Base-by-base conservation (phyloP, 30 jellyfish, hydroid and myxozoan genomes). In the Aurelia aurita region DNA sequence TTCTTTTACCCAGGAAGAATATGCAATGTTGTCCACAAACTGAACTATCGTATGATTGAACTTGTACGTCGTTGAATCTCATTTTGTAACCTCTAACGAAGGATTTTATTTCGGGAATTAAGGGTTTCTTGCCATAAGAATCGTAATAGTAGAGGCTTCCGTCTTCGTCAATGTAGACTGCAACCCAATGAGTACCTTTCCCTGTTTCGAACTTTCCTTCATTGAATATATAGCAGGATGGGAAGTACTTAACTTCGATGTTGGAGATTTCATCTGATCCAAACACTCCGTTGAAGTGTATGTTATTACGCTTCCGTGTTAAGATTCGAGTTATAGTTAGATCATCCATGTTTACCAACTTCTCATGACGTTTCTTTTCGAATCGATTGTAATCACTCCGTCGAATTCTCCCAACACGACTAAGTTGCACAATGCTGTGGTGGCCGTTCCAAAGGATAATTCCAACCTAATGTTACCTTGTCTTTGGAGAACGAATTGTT, bases 341-440 rank as follows among this genome's bases (percentile, higher is more conserved):
- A 47, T 73, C 73, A 73, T 47, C 85, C 85, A 73, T 70, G 7
- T 2, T 73, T 73, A 19, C 55, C 85, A 70, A 45, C 45, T 26
- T 14, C 82, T 34, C 14, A 3, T 43, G 3, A 43, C 44, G 66
- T 70, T 70, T 70, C 45, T 70, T 1, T 70, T 61, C 8, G 67
- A 20, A 45, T 70, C 82, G 3, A 39, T 35, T 34, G 27, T 15
- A 45, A 45, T 35, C 1, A 70, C 65, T 3, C 82, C 45, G 32
- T 70, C 34, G 25, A 70, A 70, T 45, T 70, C 82, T 0, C 82
- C 82, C 1, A 70, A n/a, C 1, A 70, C 32, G 1, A 70, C 66
- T 1, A 70, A 43, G 5, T 70, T 32, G 46, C 8, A 1, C 1
- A 70, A 1, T 3, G 6, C 23, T 35, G 47, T 6, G 1, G 16